Evolutionary conservation across 2,888 invertebrate genomes (phyloP).

Genomic region (Caenorhabditis drosophilae): DNA sequence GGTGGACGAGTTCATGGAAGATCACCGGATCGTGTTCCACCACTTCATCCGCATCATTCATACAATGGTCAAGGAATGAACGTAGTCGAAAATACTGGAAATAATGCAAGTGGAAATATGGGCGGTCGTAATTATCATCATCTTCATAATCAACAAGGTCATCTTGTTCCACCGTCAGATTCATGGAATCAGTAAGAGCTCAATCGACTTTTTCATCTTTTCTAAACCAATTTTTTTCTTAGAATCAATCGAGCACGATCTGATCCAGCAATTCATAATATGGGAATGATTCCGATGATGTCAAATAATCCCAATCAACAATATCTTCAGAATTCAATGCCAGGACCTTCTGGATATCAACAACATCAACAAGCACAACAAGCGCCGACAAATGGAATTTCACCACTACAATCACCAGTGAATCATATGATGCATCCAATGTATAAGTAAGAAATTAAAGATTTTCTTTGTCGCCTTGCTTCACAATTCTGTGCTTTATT

Average conservation of each 20-base stretch:
- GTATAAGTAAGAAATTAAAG: slow-evolving; percentile 19
- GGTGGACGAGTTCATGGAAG: slow-evolving; percentile 26
- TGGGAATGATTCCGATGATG: slow-evolving; percentile 33
- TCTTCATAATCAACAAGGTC: slow-evolving; percentile 10
- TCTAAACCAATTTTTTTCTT: neutral
- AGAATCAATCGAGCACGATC: slow-evolving; percentile 61
- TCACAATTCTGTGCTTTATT: too few species aligned
- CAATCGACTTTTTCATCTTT: neutral
- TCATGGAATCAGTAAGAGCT: slow-evolving; percentile 36
- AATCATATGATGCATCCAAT: slow-evolving; percentile 41
- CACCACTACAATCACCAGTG: slow-evolving; percentile 31
- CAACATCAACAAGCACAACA: slow-evolving; percentile 30
- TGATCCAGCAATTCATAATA: slow-evolving; percentile 64
- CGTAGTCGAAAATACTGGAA: too few species aligned
- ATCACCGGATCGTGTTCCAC: slow-evolving; percentile 48
- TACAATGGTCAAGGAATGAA: slow-evolving; percentile 24
- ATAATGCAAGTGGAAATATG: too few species aligned
- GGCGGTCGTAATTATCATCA: too few species aligned
- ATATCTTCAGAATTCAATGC: slow-evolving; percentile 27
- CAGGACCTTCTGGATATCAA: slow-evolving; percentile 38
- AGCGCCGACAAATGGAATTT: slow-evolving; percentile 26
- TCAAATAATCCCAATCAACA: slow-evolving; percentile 4
- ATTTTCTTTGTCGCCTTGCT: too few species aligned
- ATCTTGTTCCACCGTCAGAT: slow-evolving; percentile 23
- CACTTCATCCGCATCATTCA: slow-evolving; percentile 34